Evolutionary conservation across 2,113 vertebrate species (phyloP).

Genomic region (Phrynosoma platyrhinos): DNA sequence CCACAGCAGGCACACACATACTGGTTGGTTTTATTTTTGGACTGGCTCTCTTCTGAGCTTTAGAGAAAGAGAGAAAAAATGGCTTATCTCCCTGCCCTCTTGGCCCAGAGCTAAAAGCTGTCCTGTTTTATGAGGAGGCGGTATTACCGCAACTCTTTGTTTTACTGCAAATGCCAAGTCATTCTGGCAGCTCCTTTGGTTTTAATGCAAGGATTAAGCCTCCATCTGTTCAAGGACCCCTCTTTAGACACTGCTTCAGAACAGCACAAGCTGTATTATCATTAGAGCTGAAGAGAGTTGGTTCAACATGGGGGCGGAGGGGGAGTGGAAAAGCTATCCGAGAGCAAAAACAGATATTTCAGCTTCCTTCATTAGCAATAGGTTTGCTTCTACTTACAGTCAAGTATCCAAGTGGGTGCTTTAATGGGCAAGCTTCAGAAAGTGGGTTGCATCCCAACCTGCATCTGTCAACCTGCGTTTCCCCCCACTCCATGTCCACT

Average conservation of each 20-base stretch:
- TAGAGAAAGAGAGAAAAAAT: neutral
- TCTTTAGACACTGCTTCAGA: neutral
- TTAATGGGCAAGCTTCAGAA: conserved; percentile 38
- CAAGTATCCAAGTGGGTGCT: conserved; percentile 5
- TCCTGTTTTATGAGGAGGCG: neutral
- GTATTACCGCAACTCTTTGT: neutral
- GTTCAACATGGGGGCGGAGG: neutral
- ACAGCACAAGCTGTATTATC: neutral
- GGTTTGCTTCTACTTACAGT: neutral
- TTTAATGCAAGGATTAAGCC: conserved; percentile 13
- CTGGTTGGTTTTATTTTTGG: conserved; percentile 14
- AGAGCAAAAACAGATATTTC: neutral
- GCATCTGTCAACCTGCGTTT: neutral
- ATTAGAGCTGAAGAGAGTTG: neutral
- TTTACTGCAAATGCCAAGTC: conserved; percentile 5
- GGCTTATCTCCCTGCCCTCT: conserved; percentile 11
- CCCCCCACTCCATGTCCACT: too few relatives aligned
- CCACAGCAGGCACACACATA: neutral
- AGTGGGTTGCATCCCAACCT: neutral
- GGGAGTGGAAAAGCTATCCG: too few relatives aligned
- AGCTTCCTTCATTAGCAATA: neutral
- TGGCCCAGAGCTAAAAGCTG: conserved; percentile 8
- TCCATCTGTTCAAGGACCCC: conserved; percentile 19
- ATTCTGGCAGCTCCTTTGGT: neutral
- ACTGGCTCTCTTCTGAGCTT: neutral